Evolutionary conservation across 2,888 invertebrate genomes (phyloP).

Genomic region (Caenorhabditis wallacei): DNA sequence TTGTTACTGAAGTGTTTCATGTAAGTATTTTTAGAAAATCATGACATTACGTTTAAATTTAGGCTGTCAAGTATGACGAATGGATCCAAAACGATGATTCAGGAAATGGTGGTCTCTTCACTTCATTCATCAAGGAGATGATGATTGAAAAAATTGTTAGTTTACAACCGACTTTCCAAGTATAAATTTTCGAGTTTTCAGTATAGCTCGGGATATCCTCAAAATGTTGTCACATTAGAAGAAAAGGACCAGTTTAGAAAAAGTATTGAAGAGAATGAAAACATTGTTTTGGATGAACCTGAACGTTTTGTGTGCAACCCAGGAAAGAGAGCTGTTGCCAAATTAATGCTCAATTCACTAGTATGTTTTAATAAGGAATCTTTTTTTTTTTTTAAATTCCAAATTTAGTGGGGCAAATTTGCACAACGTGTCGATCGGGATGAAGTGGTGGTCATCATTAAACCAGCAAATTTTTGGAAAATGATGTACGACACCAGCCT

Average conservation of each 20-base stretch:
- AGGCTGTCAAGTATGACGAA: not conserved
- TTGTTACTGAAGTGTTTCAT: not conserved
- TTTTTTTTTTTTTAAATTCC: not conserved
- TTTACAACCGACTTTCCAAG: too few species aligned
- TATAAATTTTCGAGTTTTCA: not conserved
- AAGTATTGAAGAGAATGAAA: not conserved
- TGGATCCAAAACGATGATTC: slow-evolving; percentile 1
- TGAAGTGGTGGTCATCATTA: not conserved
- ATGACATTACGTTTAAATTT: not conserved
- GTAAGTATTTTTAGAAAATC: not conserved
- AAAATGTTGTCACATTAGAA: not conserved
- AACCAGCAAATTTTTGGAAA: not conserved
- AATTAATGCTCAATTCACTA: slow-evolving; percentile 22
- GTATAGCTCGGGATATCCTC: slow-evolving; percentile 7
- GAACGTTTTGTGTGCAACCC: not conserved
- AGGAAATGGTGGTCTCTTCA: slow-evolving; percentile 13
- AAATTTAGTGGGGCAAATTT: slow-evolving; percentile 15
- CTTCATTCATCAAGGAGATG: slow-evolving; percentile 24
- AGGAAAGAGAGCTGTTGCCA: slow-evolving; percentile 9
- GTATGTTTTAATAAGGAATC: not conserved
- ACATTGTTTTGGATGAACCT: not conserved
- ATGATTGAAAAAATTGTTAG: slow-evolving; percentile 25
- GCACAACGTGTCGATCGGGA: slow-evolving; percentile 8
- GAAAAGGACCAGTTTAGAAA: not conserved
- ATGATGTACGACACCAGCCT: not conserved